Evolutionary conservation across 2,888 invertebrate genomes (phyloP), one percentile per base, ranked within the genome.

Genomic region (Eudasyphora cyanicolor): DNA sequence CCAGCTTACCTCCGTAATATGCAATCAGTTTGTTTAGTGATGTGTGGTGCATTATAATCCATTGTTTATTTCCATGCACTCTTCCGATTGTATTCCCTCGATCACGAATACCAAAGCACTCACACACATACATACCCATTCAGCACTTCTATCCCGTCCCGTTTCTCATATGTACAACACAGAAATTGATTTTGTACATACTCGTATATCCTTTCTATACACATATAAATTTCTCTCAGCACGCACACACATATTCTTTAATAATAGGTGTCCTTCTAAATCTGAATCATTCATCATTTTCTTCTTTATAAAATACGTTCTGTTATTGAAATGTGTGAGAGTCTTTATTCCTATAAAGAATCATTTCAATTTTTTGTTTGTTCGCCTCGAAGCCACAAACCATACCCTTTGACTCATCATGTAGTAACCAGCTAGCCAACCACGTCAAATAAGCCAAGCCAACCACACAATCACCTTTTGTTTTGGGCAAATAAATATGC

Each of bases 11-110:
- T 60, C 29, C 32, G 73, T 79, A 82, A 82, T 82, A 79, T 82
- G 82, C 79, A 82, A 82, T 82, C 82, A 82, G 73, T 76, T 82
- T 82, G 79, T 73, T 82, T 69, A 76, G 79, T 82, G 82, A 82
- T 76, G 82, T 76, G 73, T 82, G 78, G 27, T 60, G 60, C 60
- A 60, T 60, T 60, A 14, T 3, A 29, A 60, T 57, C n/a, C 60
- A 60, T 60, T 60, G 60, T 60, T 17, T 49, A 19, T 49, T 60
- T 29, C n/a, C 29, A 29, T 60, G 60, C 60, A 60, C 29, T 60
- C 60, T 14, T 27, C 32, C 14, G 21, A 29, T n/a, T 24, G 21
- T 17, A 60, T 60, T 60, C 29, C 32, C 60, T 60, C 17, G 60
- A 60, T 60, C 60, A 60, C 60, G 60, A 21, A 60, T 24, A 60